Conservation (phyloP, 2,888 invertebrate genomes). For the Agrochola litura region DNA sequence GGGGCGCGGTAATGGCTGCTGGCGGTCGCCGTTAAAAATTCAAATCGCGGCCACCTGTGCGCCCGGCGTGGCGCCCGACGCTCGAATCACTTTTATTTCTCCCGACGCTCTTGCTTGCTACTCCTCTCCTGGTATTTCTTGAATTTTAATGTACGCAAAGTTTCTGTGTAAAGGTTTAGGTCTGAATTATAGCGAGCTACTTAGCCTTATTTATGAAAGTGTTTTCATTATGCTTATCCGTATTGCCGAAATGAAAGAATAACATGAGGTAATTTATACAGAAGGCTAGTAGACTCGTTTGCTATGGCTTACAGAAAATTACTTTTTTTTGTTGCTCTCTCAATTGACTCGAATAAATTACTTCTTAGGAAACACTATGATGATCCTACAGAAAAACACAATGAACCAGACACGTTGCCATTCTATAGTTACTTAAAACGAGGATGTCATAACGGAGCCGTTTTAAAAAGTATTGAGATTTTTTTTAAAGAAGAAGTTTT, state of each 20-base stretch:
- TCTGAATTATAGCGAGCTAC: slow-evolving; percentile 20
- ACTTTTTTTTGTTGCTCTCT: slow-evolving; percentile 7
- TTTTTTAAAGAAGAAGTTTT: background rate
- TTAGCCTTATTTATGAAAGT: slow-evolving; percentile 23
- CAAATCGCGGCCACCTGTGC: slow-evolving; percentile 66
- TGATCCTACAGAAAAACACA: background rate
- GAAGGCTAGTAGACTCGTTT: slow-evolving; percentile 18
- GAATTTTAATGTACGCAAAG: slow-evolving; percentile 48
- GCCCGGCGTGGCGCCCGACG: slow-evolving; percentile 40
- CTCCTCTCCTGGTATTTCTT: slow-evolving; percentile 48
- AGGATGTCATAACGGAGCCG: background rate
- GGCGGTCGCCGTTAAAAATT: slow-evolving; percentile 68
- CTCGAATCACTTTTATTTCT: slow-evolving; percentile 59
- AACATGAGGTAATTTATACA: slow-evolving; percentile 18
- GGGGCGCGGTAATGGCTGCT: slow-evolving; percentile 66
- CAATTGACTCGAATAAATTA: slow-evolving; percentile 24
- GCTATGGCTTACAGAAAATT: slow-evolving; percentile 28
- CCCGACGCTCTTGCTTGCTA: slow-evolving; percentile 28
- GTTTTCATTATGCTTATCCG: slow-evolving; percentile 25
- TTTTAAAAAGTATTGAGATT: background rate
- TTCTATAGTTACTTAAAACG: background rate
- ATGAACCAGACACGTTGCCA: background rate
- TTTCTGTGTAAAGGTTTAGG: slow-evolving; percentile 38
- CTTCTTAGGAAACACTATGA: slow-evolving; percentile 2
- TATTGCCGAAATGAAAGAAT: slow-evolving; percentile 30